These are phyloP conservation scores for Epinotia ramella DNA, from an alignment of 2,888 invertebrate species.

Conservation along the genomic window DNA sequence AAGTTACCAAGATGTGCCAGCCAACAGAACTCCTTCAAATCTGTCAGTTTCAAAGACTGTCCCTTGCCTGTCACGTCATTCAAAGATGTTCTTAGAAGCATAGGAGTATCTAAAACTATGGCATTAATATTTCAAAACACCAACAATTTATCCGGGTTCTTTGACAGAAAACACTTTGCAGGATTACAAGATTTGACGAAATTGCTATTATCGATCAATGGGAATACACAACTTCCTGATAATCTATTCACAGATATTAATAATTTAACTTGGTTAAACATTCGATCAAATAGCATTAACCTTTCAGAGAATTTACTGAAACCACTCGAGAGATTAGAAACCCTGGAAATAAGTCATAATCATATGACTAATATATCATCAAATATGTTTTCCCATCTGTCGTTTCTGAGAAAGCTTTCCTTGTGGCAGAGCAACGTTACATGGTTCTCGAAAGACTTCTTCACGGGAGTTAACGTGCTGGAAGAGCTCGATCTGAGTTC, in stretches of 20 bases:
- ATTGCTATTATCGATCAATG: conserved; percentile 86
- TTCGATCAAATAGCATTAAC: conserved; percentile 86
- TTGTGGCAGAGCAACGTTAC: conserved; percentile 89
- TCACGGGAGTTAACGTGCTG: conserved; percentile 87
- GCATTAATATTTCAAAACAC: conserved; percentile 83
- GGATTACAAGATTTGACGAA: conserved; percentile 83
- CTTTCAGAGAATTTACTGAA: conserved; percentile 85
- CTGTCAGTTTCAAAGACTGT: conserved; percentile 83
- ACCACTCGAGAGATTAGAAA: conserved; percentile 83
- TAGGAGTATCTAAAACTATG: conserved; percentile 81
- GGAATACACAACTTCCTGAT: conserved; percentile 85
- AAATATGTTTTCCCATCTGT: conserved; percentile 86
- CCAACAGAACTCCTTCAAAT: conserved; percentile 70
- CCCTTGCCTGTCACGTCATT: conserved; percentile 83
- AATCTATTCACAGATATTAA: conserved; percentile 86
- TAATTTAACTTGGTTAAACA: conserved; percentile 87
- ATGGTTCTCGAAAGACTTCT: conserved; percentile 86
- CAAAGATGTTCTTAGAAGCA: conserved; percentile 73
- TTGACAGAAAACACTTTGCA: conserved; percentile 85
- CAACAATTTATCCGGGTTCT: conserved; percentile 82
- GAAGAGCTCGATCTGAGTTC: conserved; percentile 88
- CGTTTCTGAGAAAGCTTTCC: conserved; percentile 86
- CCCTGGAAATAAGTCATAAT: conserved; percentile 88
- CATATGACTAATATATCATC: conserved; percentile 86
- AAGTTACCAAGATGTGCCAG: conserved; percentile 81